Evolutionary conservation across 1,140 invertebrate species (phyloP).

Genomic region (Heliothis virescens): DNA sequence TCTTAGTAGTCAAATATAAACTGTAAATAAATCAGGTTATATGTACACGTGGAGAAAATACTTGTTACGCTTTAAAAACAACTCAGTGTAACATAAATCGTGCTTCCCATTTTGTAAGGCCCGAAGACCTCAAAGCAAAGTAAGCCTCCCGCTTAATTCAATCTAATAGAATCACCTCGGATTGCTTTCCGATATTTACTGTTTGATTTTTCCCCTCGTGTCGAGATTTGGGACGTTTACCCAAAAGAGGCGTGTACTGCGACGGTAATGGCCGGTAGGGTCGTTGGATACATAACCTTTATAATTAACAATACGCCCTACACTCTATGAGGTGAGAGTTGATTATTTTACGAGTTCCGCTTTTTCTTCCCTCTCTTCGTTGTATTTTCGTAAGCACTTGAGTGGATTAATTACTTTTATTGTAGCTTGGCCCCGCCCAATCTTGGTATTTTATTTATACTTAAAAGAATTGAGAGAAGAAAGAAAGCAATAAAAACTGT

Average conservation of each 20-base stretch:
- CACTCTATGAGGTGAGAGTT: conserved; percentile 69
- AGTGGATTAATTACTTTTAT: conserved; percentile 48
- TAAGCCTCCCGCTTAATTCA: conserved; percentile 74
- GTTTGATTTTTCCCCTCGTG: conserved; percentile 82
- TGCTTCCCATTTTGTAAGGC: conserved; percentile 52
- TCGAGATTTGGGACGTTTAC: conserved; percentile 77
- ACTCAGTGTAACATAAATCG: conserved; percentile 55
- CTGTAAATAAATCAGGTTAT: conserved; percentile 4
- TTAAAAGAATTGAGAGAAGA: conserved; percentile 32
- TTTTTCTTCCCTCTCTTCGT: conserved; percentile 43
- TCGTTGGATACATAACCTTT: conserved; percentile 73
- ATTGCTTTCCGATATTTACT: conserved; percentile 86
- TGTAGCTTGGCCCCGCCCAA: neutral
- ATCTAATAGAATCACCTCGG: conserved; percentile 85
- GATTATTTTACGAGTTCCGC: conserved; percentile 66
- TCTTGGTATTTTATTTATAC: conserved; percentile 31
- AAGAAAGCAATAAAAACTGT: conserved; percentile 2
- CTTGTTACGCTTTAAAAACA: conserved; percentile 30
- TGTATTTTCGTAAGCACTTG: conserved; percentile 34
- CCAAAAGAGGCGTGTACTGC: conserved; percentile 79
- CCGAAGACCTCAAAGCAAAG: conserved; percentile 62
- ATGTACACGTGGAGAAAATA: neutral
- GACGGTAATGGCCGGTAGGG: conserved; percentile 72
- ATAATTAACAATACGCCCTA: conserved; percentile 81
- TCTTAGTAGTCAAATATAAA: conserved; percentile 47